Evolutionary conservation across 2,797 vertebrate species (phyloP), one percentile per base, ranked within the genome.

Genomic region (Cuniculus paca): DNA sequence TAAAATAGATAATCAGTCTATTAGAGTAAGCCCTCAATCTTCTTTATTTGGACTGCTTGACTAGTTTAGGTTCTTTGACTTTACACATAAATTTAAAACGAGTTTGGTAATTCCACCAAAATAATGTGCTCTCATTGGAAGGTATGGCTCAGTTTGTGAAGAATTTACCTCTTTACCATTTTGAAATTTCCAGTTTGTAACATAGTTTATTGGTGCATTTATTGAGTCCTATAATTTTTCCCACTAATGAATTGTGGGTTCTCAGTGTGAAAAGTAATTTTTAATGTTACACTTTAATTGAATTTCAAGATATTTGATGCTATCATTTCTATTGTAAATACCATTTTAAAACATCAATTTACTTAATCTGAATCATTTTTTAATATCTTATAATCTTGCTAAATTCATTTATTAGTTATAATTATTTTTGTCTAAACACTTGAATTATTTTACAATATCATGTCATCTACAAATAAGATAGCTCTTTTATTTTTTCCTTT

Each of bases 241-340:
- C 54, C 17, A 61, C 16, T n/a, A 83, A 36, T 80, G 54, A 90
- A 75, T 11, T 68, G 1, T 22, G 22, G 16, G 39, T 92, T 94
- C 77, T 90, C 24, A 68, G 13, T 36, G 74, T 61, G n/a, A 82
- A 95, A 50, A 28, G 0, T 83, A 89, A 82, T 92, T 88, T 81
- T 79, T 77, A 80, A 78, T 82, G 65, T 82, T 31, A 86, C 26
- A 78, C 3, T 16, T 95, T 93, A 70, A 26, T 88, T 91, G 91
- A 82, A 48, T 90, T 63, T 88, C 42, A 74, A 90, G 58, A 39
- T 61, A 91, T 54, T n/a, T 94, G 9, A 82, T 87, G 13, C 17
- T 91, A 79, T 74, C 93, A 4, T 88, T 50, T 34, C 16, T 72
- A 58, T 50, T 77, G 11, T 45, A 90, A 81, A 94, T 56, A 60